Base-by-base conservation (phyloP, 2,113 vertebrate species). In the Sisor rabdophorus region DNA sequence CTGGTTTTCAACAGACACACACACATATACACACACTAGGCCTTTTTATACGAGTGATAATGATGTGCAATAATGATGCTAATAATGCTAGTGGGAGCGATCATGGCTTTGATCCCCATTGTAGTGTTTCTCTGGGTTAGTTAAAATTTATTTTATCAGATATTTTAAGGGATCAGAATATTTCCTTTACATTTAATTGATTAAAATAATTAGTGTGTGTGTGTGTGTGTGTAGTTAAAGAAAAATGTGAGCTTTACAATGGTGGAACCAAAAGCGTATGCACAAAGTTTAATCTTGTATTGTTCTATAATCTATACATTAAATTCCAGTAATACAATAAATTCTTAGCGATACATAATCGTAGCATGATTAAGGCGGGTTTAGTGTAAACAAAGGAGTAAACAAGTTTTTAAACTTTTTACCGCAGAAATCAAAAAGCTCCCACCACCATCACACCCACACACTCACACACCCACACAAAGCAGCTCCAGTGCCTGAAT, bases 1-100 rank as follows among this genome's bases (percentile, higher is more conserved):
- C 85, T 79, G 83, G 86, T 85, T 85, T 88, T 85, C 84, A 70
- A n/a, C n/a, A n/a, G n/a, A 78, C 84, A 84, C 82, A 47, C 88
- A 83, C 82, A 84, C 86, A 73, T 78, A 76, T 50, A 55, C 52
- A 79, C 80, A 78, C n/a, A 60, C 24, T 44, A 28, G 47, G 65
- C 80, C 79, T 84, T 87, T 87, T 80, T 82, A 59, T 22, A 22
- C 40, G 26, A 44, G 47, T 73, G 56, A 71, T 76, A 32, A 64
- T 71, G 55, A 75, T 76, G 65, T 68, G 47, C 65, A 69, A 72
- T 47, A 79, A 79, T 79, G 71, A 72, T 75, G 71, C 50, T 78
- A 81, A 81, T 78, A 64, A 81, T 40, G 60, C 55, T 73, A 70
- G 77, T 71, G 81, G 83, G 82, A 84, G 85, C 71, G 82, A 83